Percentiles rank a stretch among this genome's conserved stretches.
Conservation (phyloP, 2,888 invertebrate genomes). For the Eupithecia centaureata region DNA sequence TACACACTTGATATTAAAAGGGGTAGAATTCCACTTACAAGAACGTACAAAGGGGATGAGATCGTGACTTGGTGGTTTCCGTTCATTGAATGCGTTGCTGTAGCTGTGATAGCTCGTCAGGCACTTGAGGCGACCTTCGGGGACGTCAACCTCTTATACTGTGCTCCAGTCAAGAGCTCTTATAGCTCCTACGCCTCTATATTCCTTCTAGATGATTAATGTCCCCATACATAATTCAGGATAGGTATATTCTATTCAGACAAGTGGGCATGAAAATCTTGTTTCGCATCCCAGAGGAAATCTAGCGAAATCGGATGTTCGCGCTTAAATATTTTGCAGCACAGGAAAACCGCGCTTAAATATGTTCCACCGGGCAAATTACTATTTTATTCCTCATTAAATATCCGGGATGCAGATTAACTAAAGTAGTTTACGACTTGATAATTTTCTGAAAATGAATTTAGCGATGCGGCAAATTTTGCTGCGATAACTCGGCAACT, state of each 20-base stretch:
- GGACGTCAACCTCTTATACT: conserved; percentile 63
- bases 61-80: conserved; percentile 47
- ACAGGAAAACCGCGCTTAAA: conserved; percentile 33
- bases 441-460: conserved; percentile 31
- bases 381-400: conserved; percentile 28
- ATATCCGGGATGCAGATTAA: conserved; percentile 15
- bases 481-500: conserved; percentile 35
- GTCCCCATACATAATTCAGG: conserved; percentile 57
- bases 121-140: conserved; percentile 53
- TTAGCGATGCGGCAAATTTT: conserved; percentile 24
- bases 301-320: conserved; percentile 39
- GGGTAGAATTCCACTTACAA: conserved; percentile 1
- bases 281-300: conserved; percentile 53
- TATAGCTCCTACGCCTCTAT: conserved; percentile 68
- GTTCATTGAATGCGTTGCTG: conserved; percentile 39
- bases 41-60: conserved; percentile 24
- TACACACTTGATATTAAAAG: conserved; percentile 5
- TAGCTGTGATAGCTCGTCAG: conserved; percentile 50
- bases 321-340: conserved; percentile 42
- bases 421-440: conserved; percentile 23
- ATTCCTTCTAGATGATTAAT: conserved; percentile 64
- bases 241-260: conserved; percentile 40
- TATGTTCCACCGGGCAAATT: conserved; percentile 29
- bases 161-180: conserved; percentile 68
- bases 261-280: conserved; percentile 50